A percentile compares a stretch with the other conserved stretches of the same genome.
Conservation (phyloP, 1,140 invertebrate genomes). For the Danaus plexippus region DNA sequence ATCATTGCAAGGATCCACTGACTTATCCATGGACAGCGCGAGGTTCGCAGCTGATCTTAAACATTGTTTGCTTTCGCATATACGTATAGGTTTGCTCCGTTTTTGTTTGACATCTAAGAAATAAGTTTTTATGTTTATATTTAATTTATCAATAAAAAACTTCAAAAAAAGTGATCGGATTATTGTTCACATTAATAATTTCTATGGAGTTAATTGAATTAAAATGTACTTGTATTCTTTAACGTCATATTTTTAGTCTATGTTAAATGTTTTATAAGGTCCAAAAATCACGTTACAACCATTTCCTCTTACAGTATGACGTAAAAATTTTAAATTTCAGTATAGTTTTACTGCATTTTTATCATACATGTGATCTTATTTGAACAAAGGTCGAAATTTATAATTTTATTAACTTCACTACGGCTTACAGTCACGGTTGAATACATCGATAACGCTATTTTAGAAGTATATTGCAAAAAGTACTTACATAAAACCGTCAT, state of each 20-base stretch:
- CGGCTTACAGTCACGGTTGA: too few relatives aligned
- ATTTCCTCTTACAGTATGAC: too few relatives aligned
- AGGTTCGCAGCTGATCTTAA: slow-evolving; percentile 76
- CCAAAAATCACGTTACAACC: too few relatives aligned
- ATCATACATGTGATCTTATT: background rate
- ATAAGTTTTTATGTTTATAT: background rate
- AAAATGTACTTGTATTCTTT: too few relatives aligned
- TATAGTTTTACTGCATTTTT: background rate
- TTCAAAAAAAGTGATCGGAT: too few relatives aligned
- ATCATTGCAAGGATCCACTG: slow-evolving; percentile 76
- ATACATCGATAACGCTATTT: background rate
- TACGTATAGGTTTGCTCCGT: slow-evolving; percentile 26
- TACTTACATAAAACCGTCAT: slow-evolving; percentile 66
- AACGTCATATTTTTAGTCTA: too few relatives aligned
- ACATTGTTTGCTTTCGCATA: slow-evolving; percentile 74
- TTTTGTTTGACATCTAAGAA: slow-evolving; percentile 45
- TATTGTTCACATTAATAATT: background rate
- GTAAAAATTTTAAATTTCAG: background rate
- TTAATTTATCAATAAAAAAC: too few relatives aligned
- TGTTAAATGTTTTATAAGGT: too few relatives aligned
- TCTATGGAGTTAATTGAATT: too few relatives aligned
- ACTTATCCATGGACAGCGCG: slow-evolving; percentile 73
- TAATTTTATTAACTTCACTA: too few relatives aligned
- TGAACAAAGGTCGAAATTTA: too few relatives aligned
- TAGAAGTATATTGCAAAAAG: slow-evolving; percentile 21